These are phyloP conservation scores for Danaus chrysippus DNA, from an alignment of 2,888 invertebrate species.

Conservation along the genomic window DNA sequence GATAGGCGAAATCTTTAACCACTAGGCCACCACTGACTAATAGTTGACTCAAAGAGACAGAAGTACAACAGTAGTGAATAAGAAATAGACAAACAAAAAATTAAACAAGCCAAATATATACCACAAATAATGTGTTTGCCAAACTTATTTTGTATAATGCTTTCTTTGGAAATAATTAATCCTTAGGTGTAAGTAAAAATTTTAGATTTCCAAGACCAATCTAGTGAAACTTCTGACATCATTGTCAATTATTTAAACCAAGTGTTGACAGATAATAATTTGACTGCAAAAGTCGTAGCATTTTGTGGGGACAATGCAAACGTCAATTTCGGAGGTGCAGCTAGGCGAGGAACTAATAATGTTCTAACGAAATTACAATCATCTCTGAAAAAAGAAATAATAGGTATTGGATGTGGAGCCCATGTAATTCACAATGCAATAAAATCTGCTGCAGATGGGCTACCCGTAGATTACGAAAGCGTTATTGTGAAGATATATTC, in stretches of 20 bases:
- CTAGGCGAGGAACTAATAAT: constrained; percentile 33
- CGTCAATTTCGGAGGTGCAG: constrained; percentile 33
- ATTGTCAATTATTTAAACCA: constrained; percentile 36
- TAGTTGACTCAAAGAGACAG: no score
- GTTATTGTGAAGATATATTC: constrained; percentile 35
- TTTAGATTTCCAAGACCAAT: constrained; percentile 34
- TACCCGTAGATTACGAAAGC: constrained; percentile 34
- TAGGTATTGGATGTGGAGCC: constrained; percentile 37
- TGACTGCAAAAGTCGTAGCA: constrained; percentile 34
- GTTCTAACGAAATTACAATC: constrained; percentile 30
- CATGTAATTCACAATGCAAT: constrained; percentile 36
- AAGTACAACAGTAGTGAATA: no score
- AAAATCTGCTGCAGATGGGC: constrained; percentile 36
- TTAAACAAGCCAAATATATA: no score
- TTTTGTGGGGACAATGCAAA: constrained; percentile 38
- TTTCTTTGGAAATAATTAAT: no score
- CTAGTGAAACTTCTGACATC: constrained; percentile 36
- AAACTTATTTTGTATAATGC: no score
- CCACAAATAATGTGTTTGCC: no score
- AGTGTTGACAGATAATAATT: constrained; percentile 40
- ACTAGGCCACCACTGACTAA: no score
- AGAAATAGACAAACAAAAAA: no score
- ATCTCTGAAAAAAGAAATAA: constrained; percentile 27
- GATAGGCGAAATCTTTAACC: no score
- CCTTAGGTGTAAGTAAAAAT: neutral